These are phyloP conservation scores for Tenualosa ilisha DNA, from an alignment of 2,797 vertebrate genomes.

Conservation along the genomic window DNA sequence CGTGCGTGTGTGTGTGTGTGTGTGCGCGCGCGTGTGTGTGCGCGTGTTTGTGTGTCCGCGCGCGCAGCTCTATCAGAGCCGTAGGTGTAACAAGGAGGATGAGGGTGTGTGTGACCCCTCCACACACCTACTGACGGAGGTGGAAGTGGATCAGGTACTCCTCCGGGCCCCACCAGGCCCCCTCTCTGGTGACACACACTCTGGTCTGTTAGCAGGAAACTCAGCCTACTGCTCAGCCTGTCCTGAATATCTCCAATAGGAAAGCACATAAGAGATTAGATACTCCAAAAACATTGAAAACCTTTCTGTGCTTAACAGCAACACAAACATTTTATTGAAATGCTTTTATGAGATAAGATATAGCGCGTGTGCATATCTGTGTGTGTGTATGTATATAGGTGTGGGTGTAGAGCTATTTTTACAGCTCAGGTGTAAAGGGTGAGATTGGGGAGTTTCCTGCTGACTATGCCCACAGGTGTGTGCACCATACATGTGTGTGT, in stretches of 20 bases:
- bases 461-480: not conserved
- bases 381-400: not conserved
- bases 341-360: too few relatives aligned
- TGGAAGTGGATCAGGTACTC: slow-evolving; percentile 87
- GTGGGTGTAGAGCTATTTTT: not conserved
- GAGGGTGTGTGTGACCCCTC: slow-evolving; percentile 78
- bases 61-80: slow-evolving; percentile 90
- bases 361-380: not conserved
- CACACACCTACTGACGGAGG: slow-evolving; percentile 81
- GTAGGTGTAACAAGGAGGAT: slow-evolving; percentile 68
- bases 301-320: too few relatives aligned
- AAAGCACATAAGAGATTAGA: not conserved
- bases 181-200: slow-evolving; percentile 54
- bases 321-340: too few relatives aligned
- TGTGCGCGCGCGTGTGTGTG: slow-evolving; percentile 50
- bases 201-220: slow-evolving; percentile 75
- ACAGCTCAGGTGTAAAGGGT: not conserved
- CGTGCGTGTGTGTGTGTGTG: slow-evolving; percentile 39
- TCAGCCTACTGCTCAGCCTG: slow-evolving; percentile 57
- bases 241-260: not conserved
- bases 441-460: not conserved
- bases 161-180: slow-evolving; percentile 35
- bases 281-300: not conserved
- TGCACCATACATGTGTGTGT: not conserved
- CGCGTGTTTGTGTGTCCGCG: slow-evolving; percentile 53